Conservation (phyloP, 1,140 invertebrate genomes). For the Coenobita brevimanus region DNA sequence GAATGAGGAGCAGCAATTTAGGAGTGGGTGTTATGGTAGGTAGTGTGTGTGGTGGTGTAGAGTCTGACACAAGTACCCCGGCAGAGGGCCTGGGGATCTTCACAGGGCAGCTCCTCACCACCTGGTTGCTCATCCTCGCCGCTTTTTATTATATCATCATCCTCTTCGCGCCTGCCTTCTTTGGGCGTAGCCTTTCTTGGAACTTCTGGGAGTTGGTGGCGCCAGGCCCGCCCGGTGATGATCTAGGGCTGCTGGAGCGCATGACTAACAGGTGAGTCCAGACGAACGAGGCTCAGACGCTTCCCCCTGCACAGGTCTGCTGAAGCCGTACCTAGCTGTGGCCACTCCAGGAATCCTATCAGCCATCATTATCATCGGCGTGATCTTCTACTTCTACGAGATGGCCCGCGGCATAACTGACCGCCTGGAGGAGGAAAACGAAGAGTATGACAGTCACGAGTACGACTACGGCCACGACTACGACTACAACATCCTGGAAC, state of each 20-base stretch:
- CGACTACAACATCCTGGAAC: background rate
- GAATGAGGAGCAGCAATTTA: too few species aligned
- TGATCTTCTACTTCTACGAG: constrained; percentile 5
- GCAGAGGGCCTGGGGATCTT: constrained; percentile 15
- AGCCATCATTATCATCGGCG: background rate
- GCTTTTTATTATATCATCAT: background rate
- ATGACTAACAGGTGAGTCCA: constrained; percentile 3
- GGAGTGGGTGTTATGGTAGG: too few species aligned
- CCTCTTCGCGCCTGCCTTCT: constrained; percentile 10
- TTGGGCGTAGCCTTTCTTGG: constrained; percentile 15
- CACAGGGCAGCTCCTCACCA: constrained; percentile 16
- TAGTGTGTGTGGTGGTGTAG: background rate
- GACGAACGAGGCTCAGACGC: constrained; percentile 3
- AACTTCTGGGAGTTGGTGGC: background rate
- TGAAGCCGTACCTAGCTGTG: background rate
- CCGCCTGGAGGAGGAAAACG: background rate
- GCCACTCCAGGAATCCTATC: background rate
- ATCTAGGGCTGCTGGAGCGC: constrained; percentile 14
- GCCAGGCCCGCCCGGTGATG: background rate
- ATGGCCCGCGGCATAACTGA: background rate
- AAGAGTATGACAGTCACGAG: background rate
- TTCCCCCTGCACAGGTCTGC: constrained; percentile 30
- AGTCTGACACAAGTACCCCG: constrained; percentile 35
- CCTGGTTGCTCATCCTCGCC: constrained; percentile 8
- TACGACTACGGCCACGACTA: background rate